Base-by-base conservation (phyloP, 2,888 invertebrate species). In the Chydorus sphaericus region DNA sequence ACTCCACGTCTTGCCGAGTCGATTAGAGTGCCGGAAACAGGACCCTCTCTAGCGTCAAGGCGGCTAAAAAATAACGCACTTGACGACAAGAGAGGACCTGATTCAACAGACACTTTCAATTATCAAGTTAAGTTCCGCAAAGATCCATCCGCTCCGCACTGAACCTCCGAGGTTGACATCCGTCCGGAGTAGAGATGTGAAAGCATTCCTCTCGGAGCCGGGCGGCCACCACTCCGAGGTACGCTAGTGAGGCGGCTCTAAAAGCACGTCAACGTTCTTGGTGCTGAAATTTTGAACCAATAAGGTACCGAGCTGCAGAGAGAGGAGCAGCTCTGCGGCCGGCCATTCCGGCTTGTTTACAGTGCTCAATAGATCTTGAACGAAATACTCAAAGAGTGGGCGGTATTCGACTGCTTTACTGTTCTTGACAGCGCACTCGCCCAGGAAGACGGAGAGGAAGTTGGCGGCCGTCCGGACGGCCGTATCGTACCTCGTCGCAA, bases 321-420 rank as follows among this genome's bases (percentile, higher is more conserved):
- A 89, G 18, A 92, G 75, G 59, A 98, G 74, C 61, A 97, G 71
- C 69, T 99, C 98, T 26, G 98, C 90, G 6, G 97, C 96, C 33
- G 98, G 98, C 97, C 98, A 99, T 72, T 98, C 96, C 0, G 98
- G 98, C 71, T 94, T 96, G 71, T 98, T 97, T 3, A 97, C 93
- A 1, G 97, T 96, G 2, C 91, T 83, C 56, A 99, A 75, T 52
- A 99, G 75, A 76, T 99, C 98, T 68, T 97, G 92, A 52, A 99
- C 90, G 71, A 99, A 97, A 73, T 96, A 94, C 73, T 98, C 98
- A 72, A 99, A 99, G 62, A 98, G 73, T 52, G 94, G 92, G 65
- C 97, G 78, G 70, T 96, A 97, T 72, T 96, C 94, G 44, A 90
- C 86, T 68, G 91, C 91, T 68, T 90, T 90, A 39, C 44, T 60